Base-by-base conservation (phyloP, 1,140 invertebrate genomes). In the Drosophila orosa region DNA sequence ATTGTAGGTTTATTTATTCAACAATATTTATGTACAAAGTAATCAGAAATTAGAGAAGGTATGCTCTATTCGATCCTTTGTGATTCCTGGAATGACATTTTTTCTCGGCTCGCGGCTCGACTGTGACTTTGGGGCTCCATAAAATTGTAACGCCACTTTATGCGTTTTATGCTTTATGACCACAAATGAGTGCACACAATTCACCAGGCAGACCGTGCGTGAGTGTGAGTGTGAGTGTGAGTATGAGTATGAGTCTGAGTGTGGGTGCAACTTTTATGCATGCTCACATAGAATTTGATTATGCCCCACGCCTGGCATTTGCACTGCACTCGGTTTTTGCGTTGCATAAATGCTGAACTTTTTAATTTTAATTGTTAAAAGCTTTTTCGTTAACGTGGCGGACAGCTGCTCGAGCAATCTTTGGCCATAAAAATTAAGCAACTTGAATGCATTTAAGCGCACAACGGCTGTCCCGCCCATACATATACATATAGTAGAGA, bases 351-450 rank as follows among this genome's bases (percentile, higher is more conserved):
- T 87, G 87, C 86, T 90, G 86, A 90, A 90, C 79, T 90, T 90
- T 87, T 90, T 82, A 87, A 89, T 90, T 90, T 90, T 90, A 87
- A 90, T 90, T 90, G 86, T 87, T 90, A 90, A 83, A 90, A 90
- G 84, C 83, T 87, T 86, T 86, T 86, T 89, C 77, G 84, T 74
- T 73, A 73, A 76, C 74, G 63, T 73, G 63, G 37, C 31, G 29
- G 50, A 35, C 50, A 54, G 50, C 65, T 39, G 35, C 55, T 27
- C 13, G 50, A 35, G 50, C 65, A 52, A 37, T 56, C 40, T 50
- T 72, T 54, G 68, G 55, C 58, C 48, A 71, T 82, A 66, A 68
- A 75, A 86, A 79, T 69, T 69, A 63, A 74, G 84, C 72, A 83
- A 89, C 80, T 89, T 80, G 76, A 89, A 87, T 83, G 84, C 84